phyloP scores from a whole-genome alignment of 2,797 vertebrate species.

The Onychomys torridus region DNA sequence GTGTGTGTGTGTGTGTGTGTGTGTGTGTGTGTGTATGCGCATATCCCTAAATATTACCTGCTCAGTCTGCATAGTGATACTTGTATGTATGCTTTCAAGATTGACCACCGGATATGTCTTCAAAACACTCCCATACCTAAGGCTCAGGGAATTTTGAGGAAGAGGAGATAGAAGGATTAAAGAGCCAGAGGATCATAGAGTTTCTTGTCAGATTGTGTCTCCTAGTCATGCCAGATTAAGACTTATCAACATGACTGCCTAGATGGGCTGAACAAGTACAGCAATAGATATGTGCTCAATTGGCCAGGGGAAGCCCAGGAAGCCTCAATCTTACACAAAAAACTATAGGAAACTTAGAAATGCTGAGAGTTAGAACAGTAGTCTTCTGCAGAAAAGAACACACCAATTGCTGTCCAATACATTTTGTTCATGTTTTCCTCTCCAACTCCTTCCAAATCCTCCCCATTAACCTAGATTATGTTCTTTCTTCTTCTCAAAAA shows the following conservation, averaged over 20 bases:
- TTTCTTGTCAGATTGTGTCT: neutral
- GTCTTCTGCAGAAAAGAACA: neutral
- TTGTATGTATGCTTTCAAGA: neutral
- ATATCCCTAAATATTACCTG: neutral
- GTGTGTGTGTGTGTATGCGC: neutral
- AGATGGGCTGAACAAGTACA: neutral
- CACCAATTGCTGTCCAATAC: neutral
- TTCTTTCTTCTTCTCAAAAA: neutral
- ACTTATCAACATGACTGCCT: neutral
- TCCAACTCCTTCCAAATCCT: too few species aligned
- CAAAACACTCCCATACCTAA: too few species aligned
- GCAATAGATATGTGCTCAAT: neutral
- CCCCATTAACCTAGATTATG: neutral
- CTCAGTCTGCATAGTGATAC: neutral
- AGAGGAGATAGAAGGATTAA: neutral
- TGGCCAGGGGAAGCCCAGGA: neutral
- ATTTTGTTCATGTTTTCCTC: neutral
- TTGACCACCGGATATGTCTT: neutral
- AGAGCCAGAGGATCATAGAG: neutral
- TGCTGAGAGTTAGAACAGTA: neutral
- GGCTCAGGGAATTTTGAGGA: neutral
- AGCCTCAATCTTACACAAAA: neutral
- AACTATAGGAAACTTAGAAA: neutral
- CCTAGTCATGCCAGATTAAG: neutral
- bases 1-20: neutral